Conservation (phyloP, 1,140 invertebrate genomes). For the Procambarus clarkii region DNA sequence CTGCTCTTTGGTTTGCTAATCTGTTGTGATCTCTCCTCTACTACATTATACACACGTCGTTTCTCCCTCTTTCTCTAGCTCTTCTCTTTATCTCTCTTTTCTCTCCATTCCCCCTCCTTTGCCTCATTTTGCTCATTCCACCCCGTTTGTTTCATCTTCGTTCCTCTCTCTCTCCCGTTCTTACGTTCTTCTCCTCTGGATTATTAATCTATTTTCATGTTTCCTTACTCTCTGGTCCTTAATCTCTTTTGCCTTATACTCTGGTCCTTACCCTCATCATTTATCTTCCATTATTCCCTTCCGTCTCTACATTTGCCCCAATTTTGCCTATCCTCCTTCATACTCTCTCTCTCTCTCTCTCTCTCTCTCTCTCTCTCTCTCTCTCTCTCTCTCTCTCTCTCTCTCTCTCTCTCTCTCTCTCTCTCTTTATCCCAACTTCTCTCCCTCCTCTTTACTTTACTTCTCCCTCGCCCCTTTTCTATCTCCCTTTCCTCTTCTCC, state of each 20-base stretch:
- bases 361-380: neutral
- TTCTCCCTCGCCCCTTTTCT: neutral
- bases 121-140: neutral
- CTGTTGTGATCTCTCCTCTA: too few relatives aligned
- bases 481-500: neutral
- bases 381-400: neutral
- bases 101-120: neutral
- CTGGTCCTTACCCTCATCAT: too few relatives aligned
- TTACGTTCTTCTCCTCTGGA: neutral
- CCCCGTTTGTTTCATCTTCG: neutral
- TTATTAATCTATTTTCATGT: too few relatives aligned
- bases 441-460: neutral
- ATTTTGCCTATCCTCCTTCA: neutral
- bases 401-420: neutral
- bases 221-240: neutral
- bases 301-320: neutral
- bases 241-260: neutral
- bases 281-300: too few relatives aligned
- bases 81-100: neutral
- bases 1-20: too few relatives aligned
- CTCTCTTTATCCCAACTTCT: too few relatives aligned
- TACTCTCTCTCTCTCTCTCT: neutral
- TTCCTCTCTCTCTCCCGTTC: neutral
- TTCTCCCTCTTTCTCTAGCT: neutral
- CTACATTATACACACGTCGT: too few relatives aligned